A percentile compares a stretch with the other conserved stretches of the same genome.
Conservation (phyloP, 2,113 vertebrate genomes). For the Grallaria varia region DNA sequence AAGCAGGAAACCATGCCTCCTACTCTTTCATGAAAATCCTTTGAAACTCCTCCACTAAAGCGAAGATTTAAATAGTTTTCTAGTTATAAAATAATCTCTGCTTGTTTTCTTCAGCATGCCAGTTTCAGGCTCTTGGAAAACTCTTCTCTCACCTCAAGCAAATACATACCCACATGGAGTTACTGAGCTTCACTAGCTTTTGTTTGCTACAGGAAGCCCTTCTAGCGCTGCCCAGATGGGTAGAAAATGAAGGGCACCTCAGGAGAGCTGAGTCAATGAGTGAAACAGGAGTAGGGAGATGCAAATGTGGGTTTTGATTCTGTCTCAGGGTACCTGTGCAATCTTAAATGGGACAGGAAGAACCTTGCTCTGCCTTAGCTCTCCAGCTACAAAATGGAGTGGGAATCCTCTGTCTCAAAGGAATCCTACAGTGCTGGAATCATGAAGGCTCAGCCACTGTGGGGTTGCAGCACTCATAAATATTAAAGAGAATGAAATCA, state of each 20-base stretch:
- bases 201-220: not conserved
- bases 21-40: constrained; percentile 42
- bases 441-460: not conserved
- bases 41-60: constrained; percentile 33
- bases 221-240: not conserved
- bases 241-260: not conserved
- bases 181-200: not conserved
- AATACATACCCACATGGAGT: not conserved
- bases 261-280: not conserved
- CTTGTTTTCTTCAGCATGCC: constrained; percentile 21
- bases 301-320: not conserved
- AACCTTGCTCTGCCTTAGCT: not conserved
- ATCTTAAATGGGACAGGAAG: not conserved
- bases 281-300: not conserved
- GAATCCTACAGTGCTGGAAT: not conserved
- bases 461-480: not conserved
- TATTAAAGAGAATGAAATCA: not conserved
- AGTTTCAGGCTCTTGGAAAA: constrained; percentile 18
- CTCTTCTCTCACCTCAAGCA: constrained; percentile 17
- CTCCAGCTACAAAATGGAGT: not conserved
- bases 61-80: constrained; percentile 4
- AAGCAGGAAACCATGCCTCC: constrained; percentile 47
- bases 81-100: constrained; percentile 14
- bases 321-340: not conserved
- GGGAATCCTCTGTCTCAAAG: not conserved